phyloP scores from a whole-genome alignment of 2,113 vertebrate species.

The Gymnocephalus cernua region DNA sequence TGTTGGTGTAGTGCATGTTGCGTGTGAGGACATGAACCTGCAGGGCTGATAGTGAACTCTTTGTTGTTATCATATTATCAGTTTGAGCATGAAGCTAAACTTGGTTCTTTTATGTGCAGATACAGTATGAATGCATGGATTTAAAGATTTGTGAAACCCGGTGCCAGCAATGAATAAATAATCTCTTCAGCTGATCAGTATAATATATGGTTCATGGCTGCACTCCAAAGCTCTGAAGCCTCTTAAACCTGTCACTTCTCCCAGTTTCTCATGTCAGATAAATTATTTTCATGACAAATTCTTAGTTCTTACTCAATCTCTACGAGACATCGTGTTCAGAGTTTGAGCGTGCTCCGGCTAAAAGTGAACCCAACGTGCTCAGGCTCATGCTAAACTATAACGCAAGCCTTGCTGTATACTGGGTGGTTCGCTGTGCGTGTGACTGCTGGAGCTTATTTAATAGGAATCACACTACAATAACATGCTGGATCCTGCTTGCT shows the following conservation, averaged over 20 bases:
- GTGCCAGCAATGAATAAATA: constrained; percentile 13
- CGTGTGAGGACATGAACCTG: not conserved
- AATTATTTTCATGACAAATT: constrained; percentile 29
- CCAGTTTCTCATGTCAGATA: constrained; percentile 30
- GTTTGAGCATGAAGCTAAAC: constrained; percentile 10
- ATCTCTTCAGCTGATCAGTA: constrained; percentile 8
- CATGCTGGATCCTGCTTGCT: constrained; percentile 27
- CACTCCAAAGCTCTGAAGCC: constrained; percentile 4
- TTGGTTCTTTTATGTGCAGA: not conserved
- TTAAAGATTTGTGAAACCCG: not conserved
- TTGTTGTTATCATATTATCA: not conserved
- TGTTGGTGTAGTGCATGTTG: not conserved
- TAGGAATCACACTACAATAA: constrained; percentile 51
- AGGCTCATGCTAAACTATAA: constrained; percentile 5
- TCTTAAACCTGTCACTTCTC: constrained; percentile 42
- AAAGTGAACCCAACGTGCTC: not conserved
- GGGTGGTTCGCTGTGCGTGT: not conserved
- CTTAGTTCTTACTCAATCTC: constrained; percentile 21
- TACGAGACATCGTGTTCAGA: not conserved
- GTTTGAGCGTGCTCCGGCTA: not conserved
- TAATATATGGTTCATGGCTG: constrained; percentile 38
- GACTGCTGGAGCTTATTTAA: constrained; percentile 42
- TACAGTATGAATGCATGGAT: not conserved
- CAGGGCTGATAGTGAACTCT: not conserved
- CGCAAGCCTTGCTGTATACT: not conserved